Base-by-base conservation (phyloP, 2,888 invertebrate species). In the Megastigmus dorsalis region DNA sequence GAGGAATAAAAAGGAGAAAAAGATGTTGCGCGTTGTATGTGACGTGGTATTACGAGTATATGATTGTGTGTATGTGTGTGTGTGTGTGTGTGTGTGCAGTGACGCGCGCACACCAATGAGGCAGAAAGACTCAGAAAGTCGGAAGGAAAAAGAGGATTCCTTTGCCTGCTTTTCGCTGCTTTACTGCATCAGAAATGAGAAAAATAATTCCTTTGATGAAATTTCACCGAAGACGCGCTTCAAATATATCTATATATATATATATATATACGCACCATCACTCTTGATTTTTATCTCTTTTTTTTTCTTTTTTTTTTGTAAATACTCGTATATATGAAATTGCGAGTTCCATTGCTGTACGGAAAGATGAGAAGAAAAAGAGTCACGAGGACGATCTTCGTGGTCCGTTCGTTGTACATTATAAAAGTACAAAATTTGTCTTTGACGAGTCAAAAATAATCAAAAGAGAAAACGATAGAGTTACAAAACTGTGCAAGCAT, bases 161-260 rank as follows among this genome's bases (percentile, higher is more conserved):
- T 60, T 43, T 55, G 33, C 48, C 48, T 45, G 45, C 48, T 66
- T 57, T 38, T 60, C 50, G 54, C 54, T 59, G 57, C 69, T 74
- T n/a, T 52, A 52, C 41, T 65, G 38, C 59, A 59, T 69, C 59
- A 41, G 52, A 69, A 50, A 69, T 55, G 48, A 74, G 71, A 59
- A 54, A 69, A 60, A 70, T 60, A 65, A 66, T 70, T 69, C 38
- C 59, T 69, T 70, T 66, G 62, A 62, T 65, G 20, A 63, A 41
- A 70, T 54, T 54, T 66, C 33, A 28, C n/a, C 38, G 41, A 28
- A 66, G 54, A 66, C 50, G 59, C 36, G 28, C 23, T n/a, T n/a
- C n/a, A n/a, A n/a, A n/a, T n/a, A n/a, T n/a, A n/a, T n/a, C n/a
- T n/a, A n/a, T n/a, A n/a, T n/a, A n/a, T n/a, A n/a, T n/a, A n/a